Evolutionary conservation across 2,113 vertebrate genomes (phyloP), one percentile per base, ranked within the genome.

Genomic region (Anarrhichthys ocellatus): DNA sequence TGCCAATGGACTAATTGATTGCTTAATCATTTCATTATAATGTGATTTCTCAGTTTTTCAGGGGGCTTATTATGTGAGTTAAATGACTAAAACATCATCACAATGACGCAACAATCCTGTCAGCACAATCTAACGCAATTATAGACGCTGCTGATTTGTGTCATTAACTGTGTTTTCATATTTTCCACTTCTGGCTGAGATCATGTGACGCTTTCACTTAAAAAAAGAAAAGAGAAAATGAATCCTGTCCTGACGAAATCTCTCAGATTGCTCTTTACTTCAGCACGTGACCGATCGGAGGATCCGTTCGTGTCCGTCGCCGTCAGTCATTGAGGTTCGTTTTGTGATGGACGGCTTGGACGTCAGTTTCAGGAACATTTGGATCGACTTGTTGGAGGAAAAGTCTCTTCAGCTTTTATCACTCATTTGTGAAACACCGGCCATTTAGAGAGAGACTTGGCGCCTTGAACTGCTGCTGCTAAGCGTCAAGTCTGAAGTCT

Each of bases 361-460:
- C 22, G 27, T 32, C 44, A 17, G 40, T 52, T 40, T 44, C 52
- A 42, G 27, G 10, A 56, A 20, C 9, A 17, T 70, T 20, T 42
- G 24, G 34, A 38, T 46, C 15, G 36, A 54, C 15, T 56, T 18
- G 10, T 7, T 6, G 22, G 20, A 5, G 36, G 34, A 24, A 54
- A 42, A 63, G 56, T 40, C 18, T 42, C 62, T 36, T 52, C 29
- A 11, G 36, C 36, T 73, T 80, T 54, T 84, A 66, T 59, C 78
- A 73, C 74, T 50, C 84, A 54, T 92, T 85, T 85, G 59, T 50
- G 63, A 82, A 90, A 34, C 20, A 9, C 24, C 6, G 29, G 17
- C 27, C 54, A 73, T 67, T 78, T 74, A 76, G 87, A 72, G 83
- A 58, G 56, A 77, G 62, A 46, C 36, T 46, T 59, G 46, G 38